Evolutionary conservation across 2,888 invertebrate genomes (phyloP).

Genomic region (Taphrorychus bicolor): DNA sequence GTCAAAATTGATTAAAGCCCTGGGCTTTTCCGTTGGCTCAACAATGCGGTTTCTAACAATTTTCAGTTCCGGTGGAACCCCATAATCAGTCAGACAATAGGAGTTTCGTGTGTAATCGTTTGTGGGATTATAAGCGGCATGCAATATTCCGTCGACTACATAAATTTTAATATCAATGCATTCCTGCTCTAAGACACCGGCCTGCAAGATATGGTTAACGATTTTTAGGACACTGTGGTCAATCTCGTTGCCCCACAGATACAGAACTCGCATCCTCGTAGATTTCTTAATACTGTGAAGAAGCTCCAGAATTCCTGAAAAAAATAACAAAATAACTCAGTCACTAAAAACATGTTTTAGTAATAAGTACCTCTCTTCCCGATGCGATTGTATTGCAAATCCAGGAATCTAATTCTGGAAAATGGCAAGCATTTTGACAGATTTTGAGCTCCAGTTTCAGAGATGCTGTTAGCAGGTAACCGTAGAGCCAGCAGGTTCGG

Average conservation of each 20-base stretch:
- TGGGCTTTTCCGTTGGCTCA: conserved; percentile 46
- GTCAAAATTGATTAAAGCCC: conserved; percentile 49
- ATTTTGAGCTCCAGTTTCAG: not conserved
- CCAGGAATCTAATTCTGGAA: not conserved
- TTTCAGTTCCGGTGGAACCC: conserved; percentile 53
- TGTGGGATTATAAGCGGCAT: conserved; percentile 58
- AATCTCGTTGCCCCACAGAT: conserved; percentile 60
- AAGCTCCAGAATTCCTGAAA: conserved; percentile 45
- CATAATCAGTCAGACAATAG: conserved; percentile 64
- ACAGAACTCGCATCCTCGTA: conserved; percentile 56
- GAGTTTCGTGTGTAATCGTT: conserved; percentile 64
- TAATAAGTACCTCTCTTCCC: too few relatives aligned
- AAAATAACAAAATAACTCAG: too few relatives aligned
- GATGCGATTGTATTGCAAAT: not conserved
- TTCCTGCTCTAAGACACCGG: conserved; percentile 58
- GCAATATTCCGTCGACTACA: conserved; percentile 54
- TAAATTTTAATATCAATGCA: conserved; percentile 61
- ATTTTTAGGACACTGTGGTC: conserved; percentile 53
- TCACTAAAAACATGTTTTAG: too few relatives aligned
- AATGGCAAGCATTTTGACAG: not conserved
- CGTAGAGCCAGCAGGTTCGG: not conserved
- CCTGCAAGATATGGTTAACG: conserved; percentile 57
- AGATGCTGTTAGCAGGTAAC: not conserved
- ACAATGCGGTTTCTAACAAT: conserved; percentile 53
- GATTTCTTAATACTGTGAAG: too few relatives aligned